phyloP scores from a whole-genome alignment of 2,888 invertebrate genomes.

The Cephus nigrinus region DNA sequence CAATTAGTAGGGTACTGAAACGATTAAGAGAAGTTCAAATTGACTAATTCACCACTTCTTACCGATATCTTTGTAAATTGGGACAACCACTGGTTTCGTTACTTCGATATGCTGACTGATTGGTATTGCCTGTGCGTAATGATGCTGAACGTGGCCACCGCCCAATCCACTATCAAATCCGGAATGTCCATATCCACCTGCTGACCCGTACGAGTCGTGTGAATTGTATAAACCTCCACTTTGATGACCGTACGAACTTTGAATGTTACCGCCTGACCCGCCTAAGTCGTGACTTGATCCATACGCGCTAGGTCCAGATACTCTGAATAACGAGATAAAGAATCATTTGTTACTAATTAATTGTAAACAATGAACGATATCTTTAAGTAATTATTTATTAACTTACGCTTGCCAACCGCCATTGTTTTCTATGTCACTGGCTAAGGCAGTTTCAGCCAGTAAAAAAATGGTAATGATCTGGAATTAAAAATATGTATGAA shows the following conservation, averaged over 20 bases:
- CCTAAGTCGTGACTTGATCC: background rate
- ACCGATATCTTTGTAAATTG: constrained; percentile 75
- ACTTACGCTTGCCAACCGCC: constrained; percentile 52
- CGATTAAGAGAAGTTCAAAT: background rate
- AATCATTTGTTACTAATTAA: background rate
- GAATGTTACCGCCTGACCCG: background rate
- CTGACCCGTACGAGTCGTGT: constrained; percentile 30
- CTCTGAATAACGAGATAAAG: background rate
- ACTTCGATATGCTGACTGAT: constrained; percentile 75
- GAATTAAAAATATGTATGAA: constrained; percentile 8
- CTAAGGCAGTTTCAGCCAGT: constrained; percentile 32
- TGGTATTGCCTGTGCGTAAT: constrained; percentile 68
- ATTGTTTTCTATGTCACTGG: constrained; percentile 30
- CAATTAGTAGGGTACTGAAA: background rate
- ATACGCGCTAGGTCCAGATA: background rate
- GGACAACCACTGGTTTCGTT: constrained; percentile 74
- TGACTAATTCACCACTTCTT: constrained; percentile 18
- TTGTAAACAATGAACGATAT: background rate
- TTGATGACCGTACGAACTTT: constrained; percentile 28
- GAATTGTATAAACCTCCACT: constrained; percentile 28
- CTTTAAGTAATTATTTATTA: background rate
- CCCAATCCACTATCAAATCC: constrained; percentile 37
- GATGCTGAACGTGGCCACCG: constrained; percentile 52
- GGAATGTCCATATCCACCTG: constrained; percentile 26
- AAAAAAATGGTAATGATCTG: constrained; percentile 40